A percentile compares a stretch with the other conserved stretches of the same genome.
These are phyloP conservation scores for Muschampia plurimacula DNA, from an alignment of 2,888 invertebrate species.

Conservation along the genomic window DNA sequence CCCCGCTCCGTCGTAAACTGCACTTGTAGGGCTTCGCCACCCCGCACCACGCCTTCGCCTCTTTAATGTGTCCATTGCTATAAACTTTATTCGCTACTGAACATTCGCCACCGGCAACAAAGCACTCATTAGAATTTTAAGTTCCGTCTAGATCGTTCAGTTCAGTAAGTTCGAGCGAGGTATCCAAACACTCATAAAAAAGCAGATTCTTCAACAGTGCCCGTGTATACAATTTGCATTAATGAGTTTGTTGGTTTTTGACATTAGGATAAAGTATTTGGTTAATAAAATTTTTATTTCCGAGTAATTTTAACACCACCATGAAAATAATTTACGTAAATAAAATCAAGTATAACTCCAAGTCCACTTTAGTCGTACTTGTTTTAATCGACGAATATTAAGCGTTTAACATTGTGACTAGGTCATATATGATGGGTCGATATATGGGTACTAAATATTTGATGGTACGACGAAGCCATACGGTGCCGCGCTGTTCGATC, in stretches of 20 bases:
- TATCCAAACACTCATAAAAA: constrained; percentile 19
- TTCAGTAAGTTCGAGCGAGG: neutral
- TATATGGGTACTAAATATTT: constrained; percentile 41
- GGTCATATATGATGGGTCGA: constrained; percentile 41
- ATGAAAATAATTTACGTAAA: too few relatives aligned
- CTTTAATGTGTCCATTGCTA: constrained; percentile 45
- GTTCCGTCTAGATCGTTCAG: constrained; percentile 25
- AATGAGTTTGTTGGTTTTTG: constrained; percentile 15
- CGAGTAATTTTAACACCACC: neutral
- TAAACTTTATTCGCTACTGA: constrained; percentile 50
- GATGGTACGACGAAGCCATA: constrained; percentile 61
- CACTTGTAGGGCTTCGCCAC: constrained; percentile 80
- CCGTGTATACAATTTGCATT: neutral
- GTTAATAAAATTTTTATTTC: neutral
- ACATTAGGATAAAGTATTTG: neutral
- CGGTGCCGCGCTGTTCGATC: constrained; percentile 60
- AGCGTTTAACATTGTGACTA: constrained; percentile 2
- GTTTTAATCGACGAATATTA: neutral
- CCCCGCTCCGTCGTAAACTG: constrained; percentile 52
- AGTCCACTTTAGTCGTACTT: neutral
- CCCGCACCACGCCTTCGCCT: constrained; percentile 68
- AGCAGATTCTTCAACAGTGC: neutral
- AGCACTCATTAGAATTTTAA: constrained; percentile 39
- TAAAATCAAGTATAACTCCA: too few relatives aligned
- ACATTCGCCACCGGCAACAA: constrained; percentile 36